Conservation (phyloP, 2,113 vertebrate genomes). For the Naja naja region DNA sequence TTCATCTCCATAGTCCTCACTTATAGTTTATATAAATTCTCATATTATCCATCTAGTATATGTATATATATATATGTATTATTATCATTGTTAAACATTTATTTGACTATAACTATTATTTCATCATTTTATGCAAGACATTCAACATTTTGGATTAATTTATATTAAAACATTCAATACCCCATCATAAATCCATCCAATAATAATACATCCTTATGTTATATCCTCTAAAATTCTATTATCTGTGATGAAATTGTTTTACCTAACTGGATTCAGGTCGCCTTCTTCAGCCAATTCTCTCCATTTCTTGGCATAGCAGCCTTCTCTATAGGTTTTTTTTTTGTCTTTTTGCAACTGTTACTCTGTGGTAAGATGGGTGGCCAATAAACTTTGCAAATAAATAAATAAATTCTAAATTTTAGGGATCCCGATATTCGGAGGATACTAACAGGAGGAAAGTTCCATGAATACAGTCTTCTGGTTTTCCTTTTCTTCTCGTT, state of each 20-base stretch:
- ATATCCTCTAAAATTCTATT: too few relatives aligned
- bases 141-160: too few relatives aligned
- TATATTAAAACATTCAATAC: too few relatives aligned
- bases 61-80: too few relatives aligned
- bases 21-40: too few relatives aligned
- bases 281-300: background rate
- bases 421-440: background rate
- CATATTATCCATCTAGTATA: too few relatives aligned
- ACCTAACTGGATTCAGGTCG: background rate
- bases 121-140: too few relatives aligned
- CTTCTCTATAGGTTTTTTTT: background rate
- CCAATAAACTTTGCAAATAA: background rate
- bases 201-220: too few relatives aligned
- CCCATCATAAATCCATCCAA: too few relatives aligned
- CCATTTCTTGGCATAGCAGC: background rate
- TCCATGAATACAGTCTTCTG: background rate
- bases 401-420: background rate
- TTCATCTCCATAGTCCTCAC: too few relatives aligned
- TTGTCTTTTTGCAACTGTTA: background rate
- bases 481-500: background rate
- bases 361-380: background rate
- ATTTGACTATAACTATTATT: too few relatives aligned
- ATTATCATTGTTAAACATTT: too few relatives aligned
- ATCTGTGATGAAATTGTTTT: background rate
- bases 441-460: background rate